Conservation (phyloP, 2,113 vertebrate species). For the Neoarius graeffei region DNA sequence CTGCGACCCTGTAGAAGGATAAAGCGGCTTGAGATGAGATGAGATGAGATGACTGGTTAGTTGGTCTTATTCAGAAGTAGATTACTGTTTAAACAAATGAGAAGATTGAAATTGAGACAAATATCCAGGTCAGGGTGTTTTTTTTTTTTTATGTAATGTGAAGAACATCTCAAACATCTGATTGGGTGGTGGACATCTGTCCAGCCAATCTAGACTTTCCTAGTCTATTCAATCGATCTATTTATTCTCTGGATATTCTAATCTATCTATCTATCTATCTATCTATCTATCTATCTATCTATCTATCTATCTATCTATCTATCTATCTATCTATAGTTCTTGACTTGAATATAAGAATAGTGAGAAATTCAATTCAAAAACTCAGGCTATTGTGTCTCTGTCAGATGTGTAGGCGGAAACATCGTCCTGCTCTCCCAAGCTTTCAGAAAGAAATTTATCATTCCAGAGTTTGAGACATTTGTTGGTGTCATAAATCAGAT, state of each 20-base stretch:
- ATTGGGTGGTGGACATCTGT: not conserved
- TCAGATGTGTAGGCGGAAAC: slow-evolving; percentile 81
- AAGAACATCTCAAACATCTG: not conserved
- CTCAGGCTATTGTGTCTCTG: not conserved
- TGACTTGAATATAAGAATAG: not conserved
- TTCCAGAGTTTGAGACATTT: slow-evolving; percentile 85
- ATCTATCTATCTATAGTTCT: not conserved
- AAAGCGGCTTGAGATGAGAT: too few relatives aligned
- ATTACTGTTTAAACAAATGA: not conserved
- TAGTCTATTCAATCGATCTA: not conserved
- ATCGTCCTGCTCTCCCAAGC: slow-evolving; percentile 84
- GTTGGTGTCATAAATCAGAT: slow-evolving; percentile 78
- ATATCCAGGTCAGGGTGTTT: not conserved
- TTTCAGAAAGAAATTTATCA: slow-evolving; percentile 85
- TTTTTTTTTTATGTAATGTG: not conserved
- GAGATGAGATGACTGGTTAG: not conserved
- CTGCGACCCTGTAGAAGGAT: too few relatives aligned
- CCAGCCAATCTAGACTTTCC: not conserved
- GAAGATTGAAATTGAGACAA: not conserved
- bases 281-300: not conserved
- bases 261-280: not conserved
- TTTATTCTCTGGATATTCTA: not conserved
- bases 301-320: too few relatives aligned
- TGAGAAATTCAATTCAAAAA: not conserved
- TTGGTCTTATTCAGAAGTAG: not conserved